These are phyloP conservation scores for Limonius californicus DNA, from an alignment of 1,140 invertebrate genomes.

Conservation along the genomic window DNA sequence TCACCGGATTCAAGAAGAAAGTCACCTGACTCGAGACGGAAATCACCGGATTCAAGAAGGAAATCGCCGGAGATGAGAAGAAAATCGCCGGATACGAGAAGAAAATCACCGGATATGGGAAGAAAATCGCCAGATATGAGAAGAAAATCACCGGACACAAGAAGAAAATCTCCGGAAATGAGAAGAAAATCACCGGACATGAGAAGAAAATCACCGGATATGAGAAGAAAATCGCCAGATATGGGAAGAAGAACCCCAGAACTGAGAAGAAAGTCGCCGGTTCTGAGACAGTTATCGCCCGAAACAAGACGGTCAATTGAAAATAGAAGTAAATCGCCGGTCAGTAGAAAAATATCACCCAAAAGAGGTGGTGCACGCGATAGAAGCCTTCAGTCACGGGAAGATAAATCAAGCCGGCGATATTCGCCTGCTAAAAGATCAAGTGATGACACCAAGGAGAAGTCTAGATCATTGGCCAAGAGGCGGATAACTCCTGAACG, in stretches of 20 bases:
- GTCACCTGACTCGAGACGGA: neutral
- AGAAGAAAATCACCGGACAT: neutral
- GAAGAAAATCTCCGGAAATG: neutral
- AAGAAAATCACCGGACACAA: neutral
- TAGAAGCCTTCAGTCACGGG: too few relatives aligned
- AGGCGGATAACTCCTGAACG: too few relatives aligned
- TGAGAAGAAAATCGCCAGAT: neutral
- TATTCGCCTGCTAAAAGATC: too few relatives aligned
- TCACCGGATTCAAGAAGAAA: too few relatives aligned
- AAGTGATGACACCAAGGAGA: too few relatives aligned
- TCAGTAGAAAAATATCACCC: neutral
- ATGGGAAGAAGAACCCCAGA: neutral
- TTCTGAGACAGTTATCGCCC: too few relatives aligned
- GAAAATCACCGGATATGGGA: neutral
- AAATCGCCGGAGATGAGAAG: neutral
- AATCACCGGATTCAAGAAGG: neutral
- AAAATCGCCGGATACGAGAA: neutral
- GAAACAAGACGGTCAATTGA: neutral
- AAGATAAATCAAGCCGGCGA: too few relatives aligned
- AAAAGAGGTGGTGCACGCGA: too few relatives aligned
- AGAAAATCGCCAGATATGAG: neutral
- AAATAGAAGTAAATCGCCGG: neutral
- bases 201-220: neutral
- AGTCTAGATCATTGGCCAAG: too few relatives aligned
- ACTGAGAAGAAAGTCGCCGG: neutral